These are phyloP conservation scores for Hyles lineata DNA, from an alignment of 2,888 invertebrate species.

Conservation along the genomic window DNA sequence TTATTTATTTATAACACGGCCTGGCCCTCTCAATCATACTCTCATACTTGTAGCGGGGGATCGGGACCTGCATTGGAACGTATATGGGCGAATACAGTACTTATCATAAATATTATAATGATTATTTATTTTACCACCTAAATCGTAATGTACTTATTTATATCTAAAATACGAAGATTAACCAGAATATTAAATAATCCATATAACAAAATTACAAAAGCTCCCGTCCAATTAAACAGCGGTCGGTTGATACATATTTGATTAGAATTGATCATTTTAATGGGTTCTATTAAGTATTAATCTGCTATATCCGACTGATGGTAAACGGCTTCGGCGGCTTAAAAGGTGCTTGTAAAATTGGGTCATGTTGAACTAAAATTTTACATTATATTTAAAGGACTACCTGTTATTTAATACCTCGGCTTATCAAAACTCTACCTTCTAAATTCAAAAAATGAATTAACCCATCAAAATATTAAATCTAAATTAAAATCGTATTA, in stretches of 20 bases:
- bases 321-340: neutral
- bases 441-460: too few relatives aligned
- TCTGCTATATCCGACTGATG: neutral
- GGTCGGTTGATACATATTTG: neutral
- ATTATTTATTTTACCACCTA: too few relatives aligned
- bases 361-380: neutral
- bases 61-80: too few relatives aligned
- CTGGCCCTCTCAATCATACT: too few relatives aligned
- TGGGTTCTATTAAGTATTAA: conserved; percentile 9
- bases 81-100: too few relatives aligned
- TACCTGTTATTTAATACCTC: neutral
- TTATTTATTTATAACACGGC: too few relatives aligned
- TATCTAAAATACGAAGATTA: neutral
- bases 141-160: too few relatives aligned
- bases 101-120: too few relatives aligned
- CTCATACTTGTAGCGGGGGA: too few relatives aligned
- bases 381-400: neutral
- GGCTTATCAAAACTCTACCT: too few relatives aligned
- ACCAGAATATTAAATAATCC: neutral
- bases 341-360: conserved; percentile 4
- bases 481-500: too few relatives aligned
- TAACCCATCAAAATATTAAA: too few relatives aligned
- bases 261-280: conserved; percentile 24
- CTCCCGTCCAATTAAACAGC: conserved; percentile 7
- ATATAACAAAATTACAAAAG: neutral